phyloP scores from a whole-genome alignment of 35 echinoderm and acorn worm genomes.

The Apostichopus californicus region DNA sequence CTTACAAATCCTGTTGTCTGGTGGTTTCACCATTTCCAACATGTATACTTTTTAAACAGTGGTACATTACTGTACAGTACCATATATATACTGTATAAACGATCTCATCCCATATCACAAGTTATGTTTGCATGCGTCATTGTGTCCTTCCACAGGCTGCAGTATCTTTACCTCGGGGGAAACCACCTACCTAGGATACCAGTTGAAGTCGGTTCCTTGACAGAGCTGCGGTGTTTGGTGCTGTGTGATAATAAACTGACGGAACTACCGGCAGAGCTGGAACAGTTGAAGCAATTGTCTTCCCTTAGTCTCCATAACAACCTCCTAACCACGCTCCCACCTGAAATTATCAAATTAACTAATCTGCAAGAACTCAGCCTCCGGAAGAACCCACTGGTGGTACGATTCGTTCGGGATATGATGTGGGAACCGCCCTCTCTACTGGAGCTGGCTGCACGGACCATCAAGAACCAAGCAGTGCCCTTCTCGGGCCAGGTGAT shows the following conservation, averaged over 20 bases:
- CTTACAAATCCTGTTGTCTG: too few species aligned
- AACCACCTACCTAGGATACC: constrained; percentile 78
- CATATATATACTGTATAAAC: neutral
- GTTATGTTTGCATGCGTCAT: neutral
- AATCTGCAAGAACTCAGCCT: constrained; percentile 85
- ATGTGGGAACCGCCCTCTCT: constrained; percentile 86
- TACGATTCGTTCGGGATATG: constrained; percentile 85
- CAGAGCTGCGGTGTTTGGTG: constrained; percentile 53
- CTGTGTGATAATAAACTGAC: constrained; percentile 81
- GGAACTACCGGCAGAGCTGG: constrained; percentile 66
- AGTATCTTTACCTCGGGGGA: constrained; percentile 88
- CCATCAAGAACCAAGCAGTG: constrained; percentile 65
- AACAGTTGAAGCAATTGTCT: constrained; percentile 61
- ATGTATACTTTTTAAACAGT: neutral
- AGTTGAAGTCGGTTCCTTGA: constrained; percentile 62
- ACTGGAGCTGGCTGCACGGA: constrained; percentile 71
- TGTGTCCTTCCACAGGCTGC: constrained; percentile 56
- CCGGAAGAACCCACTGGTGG: constrained; percentile 84
- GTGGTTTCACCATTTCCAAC: too few species aligned
- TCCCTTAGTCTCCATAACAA: constrained; percentile 96
- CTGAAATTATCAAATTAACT: constrained; percentile 78
- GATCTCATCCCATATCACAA: too few species aligned
- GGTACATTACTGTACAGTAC: neutral
- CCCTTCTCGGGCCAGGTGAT: constrained; percentile 51
- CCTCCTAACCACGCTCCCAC: constrained; percentile 81